Evolutionary conservation across 2,888 invertebrate genomes (phyloP).

Genomic region (Silvanus unidentatus): DNA sequence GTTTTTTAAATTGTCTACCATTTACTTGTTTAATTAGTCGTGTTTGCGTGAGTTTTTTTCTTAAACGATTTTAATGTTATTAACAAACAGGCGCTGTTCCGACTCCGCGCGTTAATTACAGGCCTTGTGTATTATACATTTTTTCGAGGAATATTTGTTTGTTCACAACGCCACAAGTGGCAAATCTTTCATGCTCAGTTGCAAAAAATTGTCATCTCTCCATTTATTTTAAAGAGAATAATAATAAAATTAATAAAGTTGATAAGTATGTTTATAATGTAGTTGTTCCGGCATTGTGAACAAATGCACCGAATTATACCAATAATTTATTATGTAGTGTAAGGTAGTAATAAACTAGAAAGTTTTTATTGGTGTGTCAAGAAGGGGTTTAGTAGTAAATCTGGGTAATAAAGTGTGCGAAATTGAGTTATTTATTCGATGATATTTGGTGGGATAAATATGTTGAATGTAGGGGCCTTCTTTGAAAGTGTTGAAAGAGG

Average conservation of each 20-base stretch:
- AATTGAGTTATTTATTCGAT: slow-evolving; percentile 25
- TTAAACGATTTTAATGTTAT: not conserved
- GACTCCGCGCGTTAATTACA: not conserved
- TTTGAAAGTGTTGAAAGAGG: slow-evolving; percentile 6
- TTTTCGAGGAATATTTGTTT: too few species aligned
- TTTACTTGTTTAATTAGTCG: slow-evolving; percentile 27
- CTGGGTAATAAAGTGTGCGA: slow-evolving; percentile 21
- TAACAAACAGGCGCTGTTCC: not conserved
- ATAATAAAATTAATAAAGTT: too few species aligned
- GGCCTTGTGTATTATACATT: too few species aligned
- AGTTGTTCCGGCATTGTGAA: slow-evolving; percentile 11
- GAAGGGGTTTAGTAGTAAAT: slow-evolving; percentile 21
- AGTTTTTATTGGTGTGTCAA: slow-evolving; percentile 24
- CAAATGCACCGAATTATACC: slow-evolving; percentile 25
- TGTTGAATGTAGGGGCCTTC: not conserved
- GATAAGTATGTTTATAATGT: too few species aligned
- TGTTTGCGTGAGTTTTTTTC: slow-evolving; percentile 5
- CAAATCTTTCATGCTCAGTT: not conserved
- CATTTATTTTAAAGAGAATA: not conserved
- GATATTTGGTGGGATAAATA: slow-evolving; percentile 8
- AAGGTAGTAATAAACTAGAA: slow-evolving; percentile 18
- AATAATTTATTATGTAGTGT: slow-evolving; percentile 20
- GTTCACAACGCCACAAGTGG: not conserved
- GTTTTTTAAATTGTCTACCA: slow-evolving; percentile 30
- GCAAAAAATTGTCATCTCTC: not conserved